A percentile compares a stretch with the other conserved stretches of the same genome.
Evolutionary conservation across 2,113 vertebrate genomes (phyloP).

Genomic region (Passerina amoena): DNA sequence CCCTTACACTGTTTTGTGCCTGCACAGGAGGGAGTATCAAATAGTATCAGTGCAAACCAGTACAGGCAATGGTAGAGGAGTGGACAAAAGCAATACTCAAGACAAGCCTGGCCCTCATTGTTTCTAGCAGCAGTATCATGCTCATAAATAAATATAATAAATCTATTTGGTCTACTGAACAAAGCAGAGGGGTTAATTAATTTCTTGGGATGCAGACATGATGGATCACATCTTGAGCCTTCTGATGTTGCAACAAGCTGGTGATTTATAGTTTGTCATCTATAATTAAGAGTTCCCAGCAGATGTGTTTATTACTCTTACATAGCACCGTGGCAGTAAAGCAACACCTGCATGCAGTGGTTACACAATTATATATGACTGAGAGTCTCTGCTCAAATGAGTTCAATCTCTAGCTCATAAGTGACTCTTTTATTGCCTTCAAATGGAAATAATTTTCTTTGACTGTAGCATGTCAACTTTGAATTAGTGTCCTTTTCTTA

Average conservation of each 20-base stretch:
- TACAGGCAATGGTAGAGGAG: not conserved
- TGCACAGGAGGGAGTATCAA: not conserved
- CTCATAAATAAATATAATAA: not conserved
- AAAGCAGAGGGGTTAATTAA: not conserved
- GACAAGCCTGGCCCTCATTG: not conserved
- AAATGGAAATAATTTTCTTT: not conserved
- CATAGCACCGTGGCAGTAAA: not conserved
- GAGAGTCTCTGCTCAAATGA: not conserved
- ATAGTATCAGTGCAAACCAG: not conserved
- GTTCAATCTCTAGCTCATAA: not conserved
- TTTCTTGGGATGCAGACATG: not conserved
- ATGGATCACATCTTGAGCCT: not conserved
- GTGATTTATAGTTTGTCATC: conserved; percentile 19
- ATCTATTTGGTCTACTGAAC: not conserved
- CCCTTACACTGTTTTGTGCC: not conserved
- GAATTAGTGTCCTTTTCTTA: not conserved
- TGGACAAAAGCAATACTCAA: not conserved
- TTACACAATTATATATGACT: not conserved
- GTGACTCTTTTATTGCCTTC: not conserved
- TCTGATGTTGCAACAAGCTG: not conserved
- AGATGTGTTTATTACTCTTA: not conserved
- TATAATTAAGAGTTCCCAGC: not conserved
- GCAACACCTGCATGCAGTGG: not conserved
- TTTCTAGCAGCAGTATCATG: not conserved
- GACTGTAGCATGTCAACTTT: not conserved